Percentiles rank a stretch among this genome's conserved stretches.
Conservation (phyloP, 2,113 vertebrate species). For the Camelus dromedarius region DNA sequence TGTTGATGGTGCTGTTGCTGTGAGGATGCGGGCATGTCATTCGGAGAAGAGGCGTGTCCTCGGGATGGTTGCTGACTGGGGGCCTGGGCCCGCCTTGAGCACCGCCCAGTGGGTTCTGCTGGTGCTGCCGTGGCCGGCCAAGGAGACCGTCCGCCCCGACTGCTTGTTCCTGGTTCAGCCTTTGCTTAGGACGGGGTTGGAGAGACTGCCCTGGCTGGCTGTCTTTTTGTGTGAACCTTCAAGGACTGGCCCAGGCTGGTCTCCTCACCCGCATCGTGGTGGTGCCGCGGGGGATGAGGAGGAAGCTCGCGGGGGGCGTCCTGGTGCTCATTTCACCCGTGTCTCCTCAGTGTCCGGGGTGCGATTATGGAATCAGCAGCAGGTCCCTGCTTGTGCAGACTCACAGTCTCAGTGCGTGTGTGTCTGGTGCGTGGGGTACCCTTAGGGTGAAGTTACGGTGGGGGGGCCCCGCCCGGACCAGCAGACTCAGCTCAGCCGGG, state of each 20-base stretch:
- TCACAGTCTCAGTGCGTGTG: neutral
- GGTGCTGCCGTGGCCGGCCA: no score
- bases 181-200: conserved; percentile 42
- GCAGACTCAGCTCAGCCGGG: no score
- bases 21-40: neutral
- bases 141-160: neutral
- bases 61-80: neutral
- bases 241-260: neutral
- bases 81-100: accelerated
- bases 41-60: no score
- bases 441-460: neutral
- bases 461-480: neutral
- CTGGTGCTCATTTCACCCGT: neutral
- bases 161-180: conserved; percentile 19
- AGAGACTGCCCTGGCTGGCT: neutral
- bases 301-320: no score
- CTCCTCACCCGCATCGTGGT: accelerated
- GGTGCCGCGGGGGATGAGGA: no score
- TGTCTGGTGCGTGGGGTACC: neutral
- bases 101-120: neutral
- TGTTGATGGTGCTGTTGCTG: conserved; percentile 45
- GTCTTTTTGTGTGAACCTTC: neutral
- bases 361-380: neutral
- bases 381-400: neutral
- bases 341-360: neutral